Conservation (phyloP, 2,113 vertebrate genomes). For the Catharus fuscescens region DNA sequence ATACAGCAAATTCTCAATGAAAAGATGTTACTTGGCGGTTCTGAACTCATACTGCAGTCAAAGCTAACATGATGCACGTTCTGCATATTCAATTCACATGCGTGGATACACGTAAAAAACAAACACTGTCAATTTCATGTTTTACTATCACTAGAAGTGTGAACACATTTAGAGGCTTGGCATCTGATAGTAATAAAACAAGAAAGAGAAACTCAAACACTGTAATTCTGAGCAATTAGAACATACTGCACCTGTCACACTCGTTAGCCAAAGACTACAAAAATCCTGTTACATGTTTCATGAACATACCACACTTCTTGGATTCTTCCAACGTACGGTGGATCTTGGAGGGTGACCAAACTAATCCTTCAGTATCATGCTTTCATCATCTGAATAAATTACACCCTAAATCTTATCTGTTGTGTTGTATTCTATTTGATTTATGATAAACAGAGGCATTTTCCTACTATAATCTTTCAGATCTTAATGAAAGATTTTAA, state of each 20-base stretch:
- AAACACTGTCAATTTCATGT: not conserved
- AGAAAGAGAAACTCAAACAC: not conserved
- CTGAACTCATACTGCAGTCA: not conserved
- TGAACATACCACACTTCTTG: not conserved
- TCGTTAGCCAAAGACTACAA: not conserved
- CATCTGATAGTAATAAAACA: not conserved
- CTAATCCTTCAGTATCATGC: not conserved
- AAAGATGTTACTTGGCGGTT: not conserved
- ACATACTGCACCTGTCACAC: not conserved
- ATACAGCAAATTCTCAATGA: not conserved
- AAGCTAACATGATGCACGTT: not conserved
- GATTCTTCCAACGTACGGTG: not conserved
- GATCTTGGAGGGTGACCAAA: not conserved
- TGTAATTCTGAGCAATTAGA: not conserved
- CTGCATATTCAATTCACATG: not conserved
- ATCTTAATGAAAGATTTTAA: not conserved
- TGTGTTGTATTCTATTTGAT: not conserved
- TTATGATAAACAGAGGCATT: not conserved
- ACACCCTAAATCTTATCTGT: not conserved
- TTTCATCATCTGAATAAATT: not conserved
- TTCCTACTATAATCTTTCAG: not conserved
- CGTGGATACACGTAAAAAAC: not conserved
- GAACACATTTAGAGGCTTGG: not conserved
- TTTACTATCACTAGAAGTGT: not conserved
- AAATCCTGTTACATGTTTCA: not conserved